Conservation (phyloP, 2,113 vertebrate genomes). For the Tretioscincus oriximinensis region DNA sequence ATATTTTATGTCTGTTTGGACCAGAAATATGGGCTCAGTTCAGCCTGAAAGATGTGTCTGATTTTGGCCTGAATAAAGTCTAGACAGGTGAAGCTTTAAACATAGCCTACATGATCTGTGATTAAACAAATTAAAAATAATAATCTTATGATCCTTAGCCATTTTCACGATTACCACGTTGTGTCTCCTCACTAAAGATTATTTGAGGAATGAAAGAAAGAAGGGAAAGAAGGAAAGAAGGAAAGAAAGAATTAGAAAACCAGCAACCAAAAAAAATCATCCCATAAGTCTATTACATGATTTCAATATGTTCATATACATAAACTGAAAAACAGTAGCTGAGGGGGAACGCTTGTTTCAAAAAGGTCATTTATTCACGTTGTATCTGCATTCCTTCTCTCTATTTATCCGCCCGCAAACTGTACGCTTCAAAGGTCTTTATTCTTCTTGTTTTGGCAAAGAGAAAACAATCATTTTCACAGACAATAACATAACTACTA, state of each 20-base stretch:
- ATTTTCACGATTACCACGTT: no score
- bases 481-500: conserved; percentile 58
- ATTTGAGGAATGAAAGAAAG: background rate
- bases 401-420: conserved; percentile 41
- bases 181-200: no score
- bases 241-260: conserved; percentile 16
- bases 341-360: conserved; percentile 56
- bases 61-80: no score
- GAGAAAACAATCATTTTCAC: conserved; percentile 51
- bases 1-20: no score
- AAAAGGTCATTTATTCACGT: conserved; percentile 70
- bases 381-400: conserved; percentile 64
- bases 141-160: no score
- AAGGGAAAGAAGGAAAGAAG: background rate
- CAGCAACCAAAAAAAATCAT: conserved; percentile 11
- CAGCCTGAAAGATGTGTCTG: no score
- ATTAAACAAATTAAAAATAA: no score
- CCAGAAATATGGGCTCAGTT: no score
- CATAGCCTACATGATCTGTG: no score
- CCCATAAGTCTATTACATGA: conserved; percentile 31
- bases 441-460: conserved; percentile 64
- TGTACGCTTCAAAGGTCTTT: conserved; percentile 68
- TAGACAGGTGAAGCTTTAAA: no score
- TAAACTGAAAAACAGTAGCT: conserved; percentile 25
- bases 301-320: background rate